Base-by-base conservation (phyloP, 2,888 invertebrate species). In the Drosophila mimetica region DNA sequence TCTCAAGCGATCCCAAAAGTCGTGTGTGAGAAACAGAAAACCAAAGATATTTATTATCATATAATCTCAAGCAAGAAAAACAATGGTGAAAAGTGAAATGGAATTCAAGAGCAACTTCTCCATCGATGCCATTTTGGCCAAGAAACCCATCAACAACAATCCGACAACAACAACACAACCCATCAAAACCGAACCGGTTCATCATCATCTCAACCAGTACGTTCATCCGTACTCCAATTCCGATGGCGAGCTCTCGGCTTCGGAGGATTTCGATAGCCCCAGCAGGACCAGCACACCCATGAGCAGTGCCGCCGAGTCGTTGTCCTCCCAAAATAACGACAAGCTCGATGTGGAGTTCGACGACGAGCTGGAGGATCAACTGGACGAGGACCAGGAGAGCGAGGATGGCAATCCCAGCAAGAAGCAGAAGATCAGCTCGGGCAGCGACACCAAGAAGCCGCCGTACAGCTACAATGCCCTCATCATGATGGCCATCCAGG, bases 401-500 rank as follows among this genome's bases (percentile, higher is more conserved):
- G 79, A 78, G 39, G 79, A 76, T 30, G 79, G 60, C 41, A 78
- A 82, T 51, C 84, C 84, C 60, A 84, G 86, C 67, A 79, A 86
- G 71, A 78, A 86, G 46, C 79, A 79, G 13, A 76, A 83, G 47
- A 5, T 44, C 25, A 75, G 61, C 58, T 59, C 75, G 22, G 73
- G 77, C 63, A 90, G 81, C 58, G 91, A 89, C 28, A 95, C 94
- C 90, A 97, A 97, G 86, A 99, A 99, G 89, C 99, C 99, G 0
- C 96, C 98, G 0, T 99, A 97, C 93, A 98, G 98, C 91, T 99
- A 99, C 93, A 99, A 99, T 93, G 99, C 99, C 0, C 93, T 99
- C 55, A 99, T 99, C 88, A 99, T 99, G 98, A 99, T 99, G 99
- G 99, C 99, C n/a, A 99, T 99, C 63, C 94, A 98, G 55, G 96